Base-by-base conservation (phyloP, 2,888 invertebrate genomes). In the Drosophila yooni region DNA sequence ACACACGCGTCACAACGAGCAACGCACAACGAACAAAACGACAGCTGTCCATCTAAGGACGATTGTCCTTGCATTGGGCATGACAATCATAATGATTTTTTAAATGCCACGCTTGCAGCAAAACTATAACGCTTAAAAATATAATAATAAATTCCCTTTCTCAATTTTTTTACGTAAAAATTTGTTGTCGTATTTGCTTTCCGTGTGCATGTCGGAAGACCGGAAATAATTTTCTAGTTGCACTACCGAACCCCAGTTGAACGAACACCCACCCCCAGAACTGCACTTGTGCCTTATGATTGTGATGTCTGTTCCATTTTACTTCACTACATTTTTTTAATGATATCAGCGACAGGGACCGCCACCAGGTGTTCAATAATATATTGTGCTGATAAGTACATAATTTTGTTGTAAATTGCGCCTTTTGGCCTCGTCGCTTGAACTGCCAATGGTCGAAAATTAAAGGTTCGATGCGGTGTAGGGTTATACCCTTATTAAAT, bases 351-450 rank as follows among this genome's bases (percentile, higher is more conserved):
- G 83, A 84, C 85, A 90, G 67, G 76, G 73, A 83, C 82, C 64
- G 51, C 65, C 65, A 64, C 85, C 91, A 92, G 91, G 91, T 91
- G 91, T 92, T 91, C 92, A 83, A 91, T 92, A 88, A 84, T 73
- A 76, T 74, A 76, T 79, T 81, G 71, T 79, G 77, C 78, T 81
- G 91, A 91, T 91, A 91, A 90, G 71, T 82, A 77, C 61, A 74
- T 83, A 82, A 85, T 83, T 82, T 75, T 76, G 72, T 69, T 73
- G 64, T 74, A 65, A 81, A 83, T 82, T 77, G 81, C 64, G 74
- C 80, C 78, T 70, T 76, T 84, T 86, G 81, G 71, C 81, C 84
- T 63, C 59, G 62, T 21, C 77, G 67, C 54, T 87, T 84, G 81
- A 82, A 82, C 83, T 80, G 69, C 59, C 71, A 76, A 70, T 71